These are phyloP conservation scores for Pseudois nayaur DNA, from an alignment of 2,113 vertebrate genomes.

Conservation along the genomic window DNA sequence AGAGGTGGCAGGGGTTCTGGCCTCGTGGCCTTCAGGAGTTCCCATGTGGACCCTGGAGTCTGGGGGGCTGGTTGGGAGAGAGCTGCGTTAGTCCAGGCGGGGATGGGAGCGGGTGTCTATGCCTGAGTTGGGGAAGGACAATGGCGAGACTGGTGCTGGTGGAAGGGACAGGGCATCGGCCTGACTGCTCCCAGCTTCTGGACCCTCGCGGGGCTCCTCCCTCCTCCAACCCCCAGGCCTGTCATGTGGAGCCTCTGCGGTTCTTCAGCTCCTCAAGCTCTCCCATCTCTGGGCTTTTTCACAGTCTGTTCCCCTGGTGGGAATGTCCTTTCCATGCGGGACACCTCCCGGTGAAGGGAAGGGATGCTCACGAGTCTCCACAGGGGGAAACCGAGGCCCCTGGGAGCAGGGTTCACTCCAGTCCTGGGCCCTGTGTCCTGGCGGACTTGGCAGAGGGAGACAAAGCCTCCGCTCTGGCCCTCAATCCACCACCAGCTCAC, in stretches of 20 bases:
- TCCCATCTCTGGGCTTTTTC: not conserved
- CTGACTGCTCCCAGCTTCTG: not conserved
- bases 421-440: not conserved
- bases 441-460: not conserved
- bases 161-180: rapidly evolving
- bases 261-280: rapidly evolving
- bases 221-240: not conserved
- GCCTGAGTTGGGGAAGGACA: not conserved
- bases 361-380: not conserved
- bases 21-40: no score
- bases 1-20: not conserved
- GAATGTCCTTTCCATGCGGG: rapidly evolving
- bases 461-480: not conserved
- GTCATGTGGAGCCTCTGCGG: rapidly evolving
- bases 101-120: not conserved
- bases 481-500: not conserved
- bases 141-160: not conserved
- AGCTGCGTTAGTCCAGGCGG: rapidly evolving
- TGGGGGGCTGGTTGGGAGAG: not conserved
- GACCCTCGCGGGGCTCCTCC: rapidly evolving
- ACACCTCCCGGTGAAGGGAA: not conserved
- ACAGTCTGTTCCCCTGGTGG: not conserved
- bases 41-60: not conserved
- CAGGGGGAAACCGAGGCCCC: not conserved
- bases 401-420: rapidly evolving